Evolutionary conservation across 2,797 vertebrate genomes (phyloP), one percentile per base, ranked within the genome.

Genomic region (Phalloptychus januarius): DNA sequence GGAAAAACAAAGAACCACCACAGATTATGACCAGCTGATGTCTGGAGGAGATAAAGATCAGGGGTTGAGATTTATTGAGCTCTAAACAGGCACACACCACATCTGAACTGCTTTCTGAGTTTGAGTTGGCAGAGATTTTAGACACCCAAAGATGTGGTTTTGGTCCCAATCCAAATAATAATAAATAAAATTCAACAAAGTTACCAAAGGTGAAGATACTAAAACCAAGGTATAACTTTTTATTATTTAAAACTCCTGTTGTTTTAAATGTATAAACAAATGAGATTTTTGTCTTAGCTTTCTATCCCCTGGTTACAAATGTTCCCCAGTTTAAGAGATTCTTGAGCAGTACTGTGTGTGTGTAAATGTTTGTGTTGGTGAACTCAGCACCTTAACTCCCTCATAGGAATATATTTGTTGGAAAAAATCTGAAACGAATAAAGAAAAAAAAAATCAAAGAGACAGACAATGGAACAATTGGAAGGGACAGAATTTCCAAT

Each of bases 321-420:
- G 33, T 44, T 85, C 36, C 58, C 13, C 76, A 78, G 88, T 89
- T 83, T 91, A 94, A 94, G 92, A 82, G 92, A 70, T 77, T 67
- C 52, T 36, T 23, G 18, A 67, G 7, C 36, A 38, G 33, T 38
- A 67, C 28, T 15, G 28, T 31, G 12, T 58, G 16, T 12, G 11
- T 10, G 0, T 28, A 12, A 28, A 13, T 85, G 84, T 74, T 76
- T 82, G 48, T 6, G 48, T 18, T 82, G 81, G 44, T 72, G 80
- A 87, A 93, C 81, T 72, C 12, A 45, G 46, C 63, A 69, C 28
- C 28, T 61, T n/a, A 28, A 28, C 54, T 56, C 12, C 11, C 4
- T 61, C 15, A 69, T 33, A 40, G 76, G 40, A 3, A 44, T 11
- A 71, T 38, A 74, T 87, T 84, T 82, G 85, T 88, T 80, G 71